Conservation (phyloP, 2,113 vertebrate genomes). For the Canis aureus region DNA sequence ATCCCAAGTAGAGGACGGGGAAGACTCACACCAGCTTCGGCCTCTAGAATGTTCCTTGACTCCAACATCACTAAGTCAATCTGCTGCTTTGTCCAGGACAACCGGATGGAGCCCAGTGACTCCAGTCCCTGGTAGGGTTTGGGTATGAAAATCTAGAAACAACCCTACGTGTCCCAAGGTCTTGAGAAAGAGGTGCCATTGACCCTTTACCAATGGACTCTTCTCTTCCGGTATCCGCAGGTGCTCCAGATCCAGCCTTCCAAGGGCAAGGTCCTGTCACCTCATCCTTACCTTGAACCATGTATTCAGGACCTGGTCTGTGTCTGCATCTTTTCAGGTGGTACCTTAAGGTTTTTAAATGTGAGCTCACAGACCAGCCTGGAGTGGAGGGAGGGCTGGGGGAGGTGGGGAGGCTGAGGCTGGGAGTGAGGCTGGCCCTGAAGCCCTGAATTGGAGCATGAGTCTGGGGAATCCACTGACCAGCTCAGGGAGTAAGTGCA, state of each 20-base stretch:
- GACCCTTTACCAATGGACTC: not conserved
- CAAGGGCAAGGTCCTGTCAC: fast-evolving
- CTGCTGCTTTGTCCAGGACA: not conserved
- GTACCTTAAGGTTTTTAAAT: not conserved
- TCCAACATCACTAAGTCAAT: not conserved
- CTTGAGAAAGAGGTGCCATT: not conserved
- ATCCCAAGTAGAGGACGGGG: not conserved
- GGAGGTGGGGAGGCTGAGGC: too few species aligned
- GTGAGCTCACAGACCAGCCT: not conserved
- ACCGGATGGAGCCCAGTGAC: not conserved
- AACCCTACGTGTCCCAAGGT: not conserved
- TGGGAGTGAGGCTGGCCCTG: not conserved
- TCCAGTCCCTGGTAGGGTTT: not conserved
- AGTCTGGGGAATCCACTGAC: too few species aligned
- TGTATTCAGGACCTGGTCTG: not conserved
- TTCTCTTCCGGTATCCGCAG: not conserved
- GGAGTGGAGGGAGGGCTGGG: not conserved
- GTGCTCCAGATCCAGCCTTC: not conserved
- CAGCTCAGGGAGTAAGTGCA: not conserved
- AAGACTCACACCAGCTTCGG: not conserved
- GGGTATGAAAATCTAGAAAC: not conserved
- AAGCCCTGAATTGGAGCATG: too few species aligned
- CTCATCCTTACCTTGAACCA: not conserved
- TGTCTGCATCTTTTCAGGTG: not conserved
- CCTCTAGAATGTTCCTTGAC: not conserved